These are phyloP conservation scores for Mamestra configurata DNA, from an alignment of 1,140 invertebrate species.

Conservation along the genomic window DNA sequence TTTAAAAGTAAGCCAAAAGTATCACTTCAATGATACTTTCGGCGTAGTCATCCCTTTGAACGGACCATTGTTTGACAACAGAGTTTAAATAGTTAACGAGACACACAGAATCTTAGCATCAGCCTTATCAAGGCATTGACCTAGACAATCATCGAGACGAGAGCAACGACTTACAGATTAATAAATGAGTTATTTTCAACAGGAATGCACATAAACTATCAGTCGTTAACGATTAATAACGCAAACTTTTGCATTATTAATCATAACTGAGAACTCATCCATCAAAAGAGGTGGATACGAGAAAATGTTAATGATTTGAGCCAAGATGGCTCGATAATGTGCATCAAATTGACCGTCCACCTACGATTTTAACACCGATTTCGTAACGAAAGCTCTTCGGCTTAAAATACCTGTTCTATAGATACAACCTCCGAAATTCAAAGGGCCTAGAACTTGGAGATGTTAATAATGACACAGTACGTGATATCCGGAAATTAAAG, in stretches of 20 bases:
- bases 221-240: conserved; percentile 8
- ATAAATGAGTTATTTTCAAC: background rate
- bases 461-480: conserved; percentile 17
- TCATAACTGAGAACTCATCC: conserved; percentile 17
- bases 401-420: conserved; percentile 17
- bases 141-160: background rate
- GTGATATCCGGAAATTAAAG: conserved; percentile 40
- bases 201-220: background rate
- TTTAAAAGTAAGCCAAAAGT: too few species aligned
- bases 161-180: background rate
- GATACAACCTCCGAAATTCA: background rate
- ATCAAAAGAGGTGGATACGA: conserved; percentile 22
- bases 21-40: too few species aligned
- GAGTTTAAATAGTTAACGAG: background rate
- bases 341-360: background rate
- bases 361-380: conserved; percentile 31
- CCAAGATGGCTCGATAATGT: conserved; percentile 35
- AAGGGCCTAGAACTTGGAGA: background rate
- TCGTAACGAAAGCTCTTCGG: conserved; percentile 10
- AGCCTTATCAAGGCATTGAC: background rate
- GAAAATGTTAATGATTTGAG: conserved; percentile 36
- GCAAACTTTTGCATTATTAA: conserved; percentile 25
- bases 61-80: too few species aligned
- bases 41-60: too few species aligned
- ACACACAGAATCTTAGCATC: background rate